phyloP scores from a whole-genome alignment of 1,140 invertebrate genomes.

The Trachelipus rathkii region DNA sequence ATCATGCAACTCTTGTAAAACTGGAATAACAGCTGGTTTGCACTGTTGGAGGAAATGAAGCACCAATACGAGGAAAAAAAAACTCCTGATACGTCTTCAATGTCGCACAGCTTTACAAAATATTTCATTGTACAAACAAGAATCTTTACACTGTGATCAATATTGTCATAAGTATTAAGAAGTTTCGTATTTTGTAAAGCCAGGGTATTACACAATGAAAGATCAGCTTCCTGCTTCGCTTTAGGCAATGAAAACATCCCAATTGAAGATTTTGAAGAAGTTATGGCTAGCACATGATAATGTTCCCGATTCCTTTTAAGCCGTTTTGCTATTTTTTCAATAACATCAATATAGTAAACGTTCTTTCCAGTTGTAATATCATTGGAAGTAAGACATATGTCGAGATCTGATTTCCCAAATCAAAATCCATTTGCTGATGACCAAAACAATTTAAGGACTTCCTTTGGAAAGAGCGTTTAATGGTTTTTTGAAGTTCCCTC shows the following conservation, averaged over 20 bases:
- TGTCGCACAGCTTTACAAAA: constrained; percentile 61
- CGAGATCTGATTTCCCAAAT: constrained; percentile 58
- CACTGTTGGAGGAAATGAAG: constrained; percentile 61
- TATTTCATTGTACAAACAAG: constrained; percentile 60
- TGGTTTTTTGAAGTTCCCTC: constrained; percentile 50
- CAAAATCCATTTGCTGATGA: constrained; percentile 64
- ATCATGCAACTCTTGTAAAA: constrained; percentile 56
- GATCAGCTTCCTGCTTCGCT: constrained; percentile 58
- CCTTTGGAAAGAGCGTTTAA: constrained; percentile 50
- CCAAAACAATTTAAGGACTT: constrained; percentile 57
- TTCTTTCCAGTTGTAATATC: constrained; percentile 49
- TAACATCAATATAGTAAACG: constrained; percentile 51
- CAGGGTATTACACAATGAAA: constrained; percentile 61
- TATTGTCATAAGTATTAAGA: constrained; percentile 54
- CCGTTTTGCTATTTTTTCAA: constrained; percentile 52
- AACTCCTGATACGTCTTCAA: constrained; percentile 61
- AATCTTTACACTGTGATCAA: constrained; percentile 57
- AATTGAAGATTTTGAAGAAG: constrained; percentile 64
- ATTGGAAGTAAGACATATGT: constrained; percentile 60
- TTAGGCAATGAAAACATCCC: constrained; percentile 57
- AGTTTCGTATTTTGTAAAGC: constrained; percentile 59
- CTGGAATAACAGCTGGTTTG: constrained; percentile 59
- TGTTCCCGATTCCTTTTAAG: constrained; percentile 52
- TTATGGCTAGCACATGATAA: constrained; percentile 56
- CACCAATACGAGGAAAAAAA: constrained; percentile 62